A percentile compares a stretch with the other conserved stretches of the same genome.
Conservation (phyloP, 2,888 invertebrate species). For the Leucania comma region DNA sequence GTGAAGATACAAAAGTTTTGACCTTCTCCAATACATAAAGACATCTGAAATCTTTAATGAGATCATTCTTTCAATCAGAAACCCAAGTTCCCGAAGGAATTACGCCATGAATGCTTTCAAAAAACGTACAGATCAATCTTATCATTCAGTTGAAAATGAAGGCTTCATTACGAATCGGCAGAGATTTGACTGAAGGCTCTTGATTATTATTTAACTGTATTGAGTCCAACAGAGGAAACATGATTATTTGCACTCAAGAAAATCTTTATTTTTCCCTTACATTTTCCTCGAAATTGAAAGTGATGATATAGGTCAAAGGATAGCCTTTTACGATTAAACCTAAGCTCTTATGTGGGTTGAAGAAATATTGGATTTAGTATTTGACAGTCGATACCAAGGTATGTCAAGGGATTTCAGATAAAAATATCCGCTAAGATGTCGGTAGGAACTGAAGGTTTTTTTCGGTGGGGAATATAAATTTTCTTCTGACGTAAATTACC, state of each 20-base stretch:
- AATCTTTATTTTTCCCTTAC: constrained; percentile 12
- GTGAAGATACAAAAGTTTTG: background rate
- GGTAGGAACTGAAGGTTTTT: constrained; percentile 16
- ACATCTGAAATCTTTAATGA: constrained; percentile 9
- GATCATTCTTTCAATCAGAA: constrained; percentile 8
- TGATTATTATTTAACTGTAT: constrained; percentile 45
- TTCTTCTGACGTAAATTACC: constrained; percentile 20
- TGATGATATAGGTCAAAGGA: constrained; percentile 23
- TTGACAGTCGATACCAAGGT: constrained; percentile 29
- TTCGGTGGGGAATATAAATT: constrained; percentile 12
- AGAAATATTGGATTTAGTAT: constrained; percentile 48
- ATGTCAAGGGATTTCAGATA: constrained; percentile 43
- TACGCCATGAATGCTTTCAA: constrained; percentile 10
- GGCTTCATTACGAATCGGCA: constrained; percentile 7
- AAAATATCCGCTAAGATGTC: constrained; percentile 27
- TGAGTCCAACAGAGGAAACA: constrained; percentile 27
- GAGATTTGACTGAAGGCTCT: constrained; percentile 32
- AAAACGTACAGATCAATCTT: constrained; percentile 46
- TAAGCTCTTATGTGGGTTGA: constrained; percentile 23
- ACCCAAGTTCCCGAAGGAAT: constrained; percentile 15
- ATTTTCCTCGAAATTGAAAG: constrained; percentile 30
- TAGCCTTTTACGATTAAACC: constrained; percentile 18
- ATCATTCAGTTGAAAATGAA: constrained; percentile 23
- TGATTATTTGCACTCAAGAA: constrained; percentile 26
- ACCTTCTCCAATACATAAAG: background rate